Evolutionary conservation across 1,140 invertebrate genomes (phyloP).

Genomic region (Brachionus sp.): DNA sequence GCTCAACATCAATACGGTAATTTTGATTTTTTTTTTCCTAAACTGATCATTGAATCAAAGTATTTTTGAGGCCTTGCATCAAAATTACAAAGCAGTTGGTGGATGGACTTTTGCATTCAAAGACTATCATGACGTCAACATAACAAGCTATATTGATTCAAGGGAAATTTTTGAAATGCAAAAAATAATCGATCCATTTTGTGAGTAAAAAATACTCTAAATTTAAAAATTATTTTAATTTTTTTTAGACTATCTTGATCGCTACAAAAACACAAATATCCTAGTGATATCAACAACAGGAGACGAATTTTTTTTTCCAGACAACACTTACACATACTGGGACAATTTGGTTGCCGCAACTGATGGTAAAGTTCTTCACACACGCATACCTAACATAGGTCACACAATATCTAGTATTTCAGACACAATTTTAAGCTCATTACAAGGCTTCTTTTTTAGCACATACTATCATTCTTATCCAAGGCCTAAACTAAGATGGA

Average conservation of each 20-base stretch:
- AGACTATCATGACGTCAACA: constrained; percentile 29
- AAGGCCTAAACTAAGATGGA: constrained; percentile 30
- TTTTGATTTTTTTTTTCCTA: neutral
- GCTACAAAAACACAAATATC: constrained; percentile 51
- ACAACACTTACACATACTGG: constrained; percentile 54
- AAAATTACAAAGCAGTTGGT: constrained; percentile 27
- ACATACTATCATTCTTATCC: constrained; percentile 38
- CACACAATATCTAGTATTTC: constrained; percentile 51
- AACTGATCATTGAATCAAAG: neutral
- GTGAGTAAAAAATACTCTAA: neutral
- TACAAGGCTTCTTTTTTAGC: constrained; percentile 50
- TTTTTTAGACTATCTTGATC: constrained; percentile 46
- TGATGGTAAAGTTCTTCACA: neutral
- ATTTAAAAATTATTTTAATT: neutral
- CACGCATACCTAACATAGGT: constrained; percentile 51
- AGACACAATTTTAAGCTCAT: constrained; percentile 49
- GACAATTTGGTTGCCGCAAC: constrained; percentile 49
- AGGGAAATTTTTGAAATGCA: constrained; percentile 11
- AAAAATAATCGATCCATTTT: constrained; percentile 26
- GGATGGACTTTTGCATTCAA: constrained; percentile 45
- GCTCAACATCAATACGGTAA: constrained; percentile 52
- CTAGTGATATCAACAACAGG: constrained; percentile 51
- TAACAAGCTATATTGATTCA: constrained; percentile 2
- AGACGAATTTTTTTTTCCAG: constrained; percentile 56
- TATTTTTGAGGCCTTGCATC: constrained; percentile 43